A percentile compares a stretch with the other conserved stretches of the same genome.
Conservation (phyloP, 2,113 vertebrate genomes). For the Psittacara wagleri region DNA sequence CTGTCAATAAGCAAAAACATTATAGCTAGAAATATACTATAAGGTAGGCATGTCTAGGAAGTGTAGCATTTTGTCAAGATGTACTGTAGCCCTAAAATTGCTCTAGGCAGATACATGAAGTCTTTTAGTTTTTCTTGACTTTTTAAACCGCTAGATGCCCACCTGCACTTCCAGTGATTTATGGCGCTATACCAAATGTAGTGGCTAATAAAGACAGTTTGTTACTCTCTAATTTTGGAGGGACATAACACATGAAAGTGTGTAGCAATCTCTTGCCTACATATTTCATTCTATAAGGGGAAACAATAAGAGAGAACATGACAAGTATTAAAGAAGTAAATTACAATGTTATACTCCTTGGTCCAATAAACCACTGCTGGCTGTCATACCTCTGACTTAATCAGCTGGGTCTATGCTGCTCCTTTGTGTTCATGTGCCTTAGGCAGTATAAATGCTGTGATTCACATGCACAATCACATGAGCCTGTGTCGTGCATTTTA, state of each 20-base stretch:
- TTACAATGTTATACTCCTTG: conserved; percentile 72
- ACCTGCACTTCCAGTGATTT: conserved; percentile 71
- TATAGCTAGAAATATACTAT: conserved; percentile 29
- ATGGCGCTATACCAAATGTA: conserved; percentile 62
- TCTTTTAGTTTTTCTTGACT: conserved; percentile 65
- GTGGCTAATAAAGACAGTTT: conserved; percentile 75
- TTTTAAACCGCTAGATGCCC: conserved; percentile 64
- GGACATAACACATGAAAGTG: conserved; percentile 61
- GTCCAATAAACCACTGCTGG: conserved; percentile 70
- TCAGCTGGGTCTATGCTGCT: conserved; percentile 58
- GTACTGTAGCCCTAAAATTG: conserved; percentile 49
- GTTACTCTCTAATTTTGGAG: conserved; percentile 77
- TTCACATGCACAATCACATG: conserved; percentile 47
- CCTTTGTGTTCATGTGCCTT: conserved; percentile 11
- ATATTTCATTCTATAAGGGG: conserved; percentile 73
- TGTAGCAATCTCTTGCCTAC: conserved; percentile 53
- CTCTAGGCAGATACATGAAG: conserved; percentile 62
- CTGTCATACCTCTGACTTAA: conserved; percentile 71
- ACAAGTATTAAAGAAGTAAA: conserved; percentile 74
- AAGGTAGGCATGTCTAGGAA: conserved; percentile 45
- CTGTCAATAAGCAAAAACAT: conserved; percentile 58
- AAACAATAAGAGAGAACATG: conserved; percentile 74
- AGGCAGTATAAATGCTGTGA: conserved; percentile 55
- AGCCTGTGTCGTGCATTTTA: not conserved
- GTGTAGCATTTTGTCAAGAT: conserved; percentile 56